Percentiles rank a stretch among this genome's conserved stretches.
Conservation (phyloP, 2,797 vertebrate species). For the Catharus ustulatus region DNA sequence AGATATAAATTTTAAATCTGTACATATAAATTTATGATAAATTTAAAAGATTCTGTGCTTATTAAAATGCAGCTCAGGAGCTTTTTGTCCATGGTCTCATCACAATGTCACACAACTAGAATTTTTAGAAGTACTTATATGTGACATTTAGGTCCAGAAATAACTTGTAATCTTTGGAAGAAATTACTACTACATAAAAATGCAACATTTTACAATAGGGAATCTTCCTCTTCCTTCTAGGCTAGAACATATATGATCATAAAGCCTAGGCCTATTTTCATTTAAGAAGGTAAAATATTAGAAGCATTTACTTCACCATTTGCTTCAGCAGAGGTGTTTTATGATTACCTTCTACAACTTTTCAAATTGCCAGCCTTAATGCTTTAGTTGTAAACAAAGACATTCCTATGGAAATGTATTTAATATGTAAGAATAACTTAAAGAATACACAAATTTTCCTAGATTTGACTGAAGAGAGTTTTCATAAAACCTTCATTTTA, state of each 20-base stretch:
- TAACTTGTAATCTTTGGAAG: constrained; percentile 69
- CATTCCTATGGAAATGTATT: background rate
- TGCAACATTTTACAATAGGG: constrained; percentile 35
- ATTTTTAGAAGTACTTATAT: constrained; percentile 60
- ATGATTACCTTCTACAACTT: background rate
- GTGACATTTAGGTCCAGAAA: constrained; percentile 71
- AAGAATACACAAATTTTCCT: background rate
- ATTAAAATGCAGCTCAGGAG: constrained; percentile 74
- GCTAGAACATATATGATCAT: constrained; percentile 3
- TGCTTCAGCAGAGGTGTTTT: background rate
- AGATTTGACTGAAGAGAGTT: background rate
- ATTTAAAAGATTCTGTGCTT: constrained; percentile 72
- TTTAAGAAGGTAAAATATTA: constrained; percentile 47
- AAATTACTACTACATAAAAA: constrained; percentile 70
- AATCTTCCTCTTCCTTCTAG: constrained; percentile 33
- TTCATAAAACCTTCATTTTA: background rate
- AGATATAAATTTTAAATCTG: constrained; percentile 80
- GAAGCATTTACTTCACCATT: constrained; percentile 3
- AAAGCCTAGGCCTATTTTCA: constrained; percentile 47
- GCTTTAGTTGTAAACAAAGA: background rate
- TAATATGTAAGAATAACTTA: background rate
- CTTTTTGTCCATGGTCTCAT: constrained; percentile 67
- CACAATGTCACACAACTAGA: constrained; percentile 69
- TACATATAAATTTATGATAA: constrained; percentile 80
- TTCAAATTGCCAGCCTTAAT: background rate